Evolutionary conservation across 2,113 vertebrate genomes (phyloP).

Genomic region (Collichthys lucidus): DNA sequence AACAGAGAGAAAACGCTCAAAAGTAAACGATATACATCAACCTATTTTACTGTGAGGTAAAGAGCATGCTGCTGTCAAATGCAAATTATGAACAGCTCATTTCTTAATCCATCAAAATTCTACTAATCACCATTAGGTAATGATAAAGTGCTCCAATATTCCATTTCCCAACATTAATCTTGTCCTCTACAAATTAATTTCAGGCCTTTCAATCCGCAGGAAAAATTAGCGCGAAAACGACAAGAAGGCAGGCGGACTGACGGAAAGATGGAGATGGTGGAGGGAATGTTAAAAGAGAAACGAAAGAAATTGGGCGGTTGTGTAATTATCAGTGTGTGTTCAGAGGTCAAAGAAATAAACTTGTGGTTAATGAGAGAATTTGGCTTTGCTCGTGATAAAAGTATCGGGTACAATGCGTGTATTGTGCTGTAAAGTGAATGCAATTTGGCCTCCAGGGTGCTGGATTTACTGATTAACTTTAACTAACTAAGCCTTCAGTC

Average conservation of each 20-base stretch:
- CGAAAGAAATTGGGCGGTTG: not conserved
- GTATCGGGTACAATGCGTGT: conserved; percentile 49
- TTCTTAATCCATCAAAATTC: not conserved
- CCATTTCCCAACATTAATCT: conserved; percentile 44
- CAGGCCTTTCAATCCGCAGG: conserved; percentile 30
- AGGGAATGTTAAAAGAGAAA: not conserved
- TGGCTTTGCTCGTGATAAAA: conserved; percentile 53
- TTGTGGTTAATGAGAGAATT: conserved; percentile 56
- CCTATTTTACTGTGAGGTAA: not conserved
- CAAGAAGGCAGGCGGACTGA: not conserved
- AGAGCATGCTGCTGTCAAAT: not conserved
- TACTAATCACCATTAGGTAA: not conserved
- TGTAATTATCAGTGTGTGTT: conserved; percentile 45
- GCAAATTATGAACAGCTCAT: not conserved
- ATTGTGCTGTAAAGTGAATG: conserved; percentile 58
- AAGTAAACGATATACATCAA: not conserved
- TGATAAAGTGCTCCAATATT: conserved; percentile 35
- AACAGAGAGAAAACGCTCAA: not conserved
- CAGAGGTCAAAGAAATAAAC: conserved; percentile 60
- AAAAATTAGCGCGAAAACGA: not conserved
- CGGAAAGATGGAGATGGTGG: not conserved
- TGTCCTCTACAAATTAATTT: conserved; percentile 49
- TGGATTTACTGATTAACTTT: conserved; percentile 61
- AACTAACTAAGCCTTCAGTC: conserved; percentile 49
- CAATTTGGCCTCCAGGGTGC: conserved; percentile 47